Conservation (phyloP, 2,113 vertebrate genomes). For the Hucho hucho region DNA sequence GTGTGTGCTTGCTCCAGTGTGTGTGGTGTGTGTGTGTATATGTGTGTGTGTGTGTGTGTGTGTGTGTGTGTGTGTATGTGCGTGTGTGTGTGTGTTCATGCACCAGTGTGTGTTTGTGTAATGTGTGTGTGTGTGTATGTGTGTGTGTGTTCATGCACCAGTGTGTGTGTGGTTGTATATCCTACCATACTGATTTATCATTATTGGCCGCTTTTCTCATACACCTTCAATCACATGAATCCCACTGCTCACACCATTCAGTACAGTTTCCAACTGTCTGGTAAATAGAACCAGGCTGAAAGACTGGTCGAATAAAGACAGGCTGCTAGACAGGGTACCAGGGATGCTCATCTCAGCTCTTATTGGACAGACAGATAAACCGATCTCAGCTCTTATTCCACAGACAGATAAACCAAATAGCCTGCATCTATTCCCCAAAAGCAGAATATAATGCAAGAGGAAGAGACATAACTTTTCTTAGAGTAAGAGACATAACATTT, state of each 20-base stretch:
- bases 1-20: too few species aligned
- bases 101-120: too few species aligned
- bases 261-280: constrained; percentile 4
- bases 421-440: not conserved
- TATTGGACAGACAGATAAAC: too few species aligned
- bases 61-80: too few species aligned
- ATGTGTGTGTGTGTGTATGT: too few species aligned
- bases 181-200: not conserved
- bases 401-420: not conserved
- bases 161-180: constrained; percentile 31
- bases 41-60: not conserved
- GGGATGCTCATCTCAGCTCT: constrained; percentile 27
- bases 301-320: constrained; percentile 33
- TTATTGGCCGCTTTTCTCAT: constrained; percentile 15
- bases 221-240: constrained; percentile 17
- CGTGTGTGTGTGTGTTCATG: too few species aligned
- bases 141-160: too few species aligned
- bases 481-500: too few species aligned
- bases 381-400: too few species aligned
- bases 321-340: constrained; percentile 46
- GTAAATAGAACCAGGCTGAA: constrained; percentile 12
- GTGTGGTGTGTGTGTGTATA: too few species aligned
- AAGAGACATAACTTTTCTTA: not conserved
- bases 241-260: constrained; percentile 20
- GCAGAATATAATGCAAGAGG: constrained; percentile 6